Conservation (phyloP, 1,140 invertebrate genomes). For the Zophobas atratus region DNA sequence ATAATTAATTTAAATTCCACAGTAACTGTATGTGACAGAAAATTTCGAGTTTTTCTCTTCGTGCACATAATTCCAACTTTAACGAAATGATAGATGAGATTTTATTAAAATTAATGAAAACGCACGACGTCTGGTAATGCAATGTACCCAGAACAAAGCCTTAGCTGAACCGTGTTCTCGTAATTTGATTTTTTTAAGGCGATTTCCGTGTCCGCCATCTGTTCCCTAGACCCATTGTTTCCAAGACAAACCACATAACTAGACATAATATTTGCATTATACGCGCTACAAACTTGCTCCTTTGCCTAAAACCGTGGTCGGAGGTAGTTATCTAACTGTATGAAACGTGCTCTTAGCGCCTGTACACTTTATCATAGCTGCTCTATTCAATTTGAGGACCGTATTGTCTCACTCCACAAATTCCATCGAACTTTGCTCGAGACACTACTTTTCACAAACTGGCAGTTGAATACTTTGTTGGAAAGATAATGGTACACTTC, state of each 20-base stretch:
- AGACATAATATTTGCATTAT: conserved; percentile 43
- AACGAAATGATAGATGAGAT: conserved; percentile 16
- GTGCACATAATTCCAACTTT: neutral
- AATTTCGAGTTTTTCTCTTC: conserved; percentile 12
- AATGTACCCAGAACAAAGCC: neutral
- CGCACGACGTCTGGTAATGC: conserved; percentile 8
- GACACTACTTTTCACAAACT: too few relatives aligned
- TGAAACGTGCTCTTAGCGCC: conserved; percentile 24
- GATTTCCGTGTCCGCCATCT: conserved; percentile 18
- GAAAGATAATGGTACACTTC: too few relatives aligned
- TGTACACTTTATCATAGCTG: conserved; percentile 13
- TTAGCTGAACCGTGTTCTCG: neutral
- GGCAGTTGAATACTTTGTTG: too few relatives aligned
- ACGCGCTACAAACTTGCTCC: conserved; percentile 40
- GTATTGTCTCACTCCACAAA: conserved; percentile 10
- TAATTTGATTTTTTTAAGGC: conserved; percentile 27
- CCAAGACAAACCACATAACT: conserved; percentile 39
- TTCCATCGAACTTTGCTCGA: conserved; percentile 3
- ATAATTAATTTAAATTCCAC: conserved; percentile 11
- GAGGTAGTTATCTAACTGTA: conserved; percentile 42
- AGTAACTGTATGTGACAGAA: neutral
- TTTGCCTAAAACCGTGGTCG: conserved; percentile 39
- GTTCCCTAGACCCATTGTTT: conserved; percentile 23
- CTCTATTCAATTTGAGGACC: conserved; percentile 1
- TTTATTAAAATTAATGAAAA: conserved; percentile 30